Conservation (phyloP, 2,797 vertebrate species). For the Hephaestus fuliginosus region DNA sequence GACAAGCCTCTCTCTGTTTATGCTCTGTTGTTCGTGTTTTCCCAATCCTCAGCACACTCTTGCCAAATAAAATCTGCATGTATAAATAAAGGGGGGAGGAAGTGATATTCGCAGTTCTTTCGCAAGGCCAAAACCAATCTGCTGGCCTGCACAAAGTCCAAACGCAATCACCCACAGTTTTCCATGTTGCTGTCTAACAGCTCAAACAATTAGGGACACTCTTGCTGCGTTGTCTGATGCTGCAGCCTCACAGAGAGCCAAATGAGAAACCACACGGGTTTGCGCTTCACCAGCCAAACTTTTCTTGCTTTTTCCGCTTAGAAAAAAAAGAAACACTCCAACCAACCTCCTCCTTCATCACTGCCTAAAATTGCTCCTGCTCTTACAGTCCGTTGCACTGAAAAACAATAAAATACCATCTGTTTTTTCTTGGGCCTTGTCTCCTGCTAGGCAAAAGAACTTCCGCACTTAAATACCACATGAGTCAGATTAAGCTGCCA, state of each 20-base stretch:
- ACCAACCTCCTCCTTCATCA: slow-evolving; percentile 32
- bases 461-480: slow-evolving; percentile 81
- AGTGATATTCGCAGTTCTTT: slow-evolving; percentile 45
- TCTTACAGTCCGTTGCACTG: slow-evolving; percentile 54
- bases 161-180: slow-evolving; percentile 56
- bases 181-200: slow-evolving; percentile 42
- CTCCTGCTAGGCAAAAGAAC: slow-evolving; percentile 70
- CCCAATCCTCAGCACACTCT: slow-evolving; percentile 30
- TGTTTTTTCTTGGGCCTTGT: slow-evolving; percentile 66
- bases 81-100: slow-evolving; percentile 42
- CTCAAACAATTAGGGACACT: slow-evolving; percentile 46
- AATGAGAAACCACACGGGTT: slow-evolving; percentile 50
- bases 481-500: slow-evolving; percentile 81
- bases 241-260: slow-evolving; percentile 26
- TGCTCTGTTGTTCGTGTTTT: slow-evolving; percentile 35
- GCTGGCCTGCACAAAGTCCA: slow-evolving; percentile 44
- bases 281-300: slow-evolving; percentile 37
- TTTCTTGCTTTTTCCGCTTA: background rate
- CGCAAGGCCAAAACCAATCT: slow-evolving; percentile 46
- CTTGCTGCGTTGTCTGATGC: slow-evolving; percentile 17
- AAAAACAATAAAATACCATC: slow-evolving; percentile 80
- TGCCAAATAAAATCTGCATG: slow-evolving; percentile 59
- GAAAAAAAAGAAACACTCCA: slow-evolving; percentile 3
- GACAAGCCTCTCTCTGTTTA: slow-evolving; percentile 39
- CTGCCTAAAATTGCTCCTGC: slow-evolving; percentile 63